These are phyloP conservation scores for Anniella stebbinsi DNA, from an alignment of 2,797 vertebrate species.

Conservation along the genomic window DNA sequence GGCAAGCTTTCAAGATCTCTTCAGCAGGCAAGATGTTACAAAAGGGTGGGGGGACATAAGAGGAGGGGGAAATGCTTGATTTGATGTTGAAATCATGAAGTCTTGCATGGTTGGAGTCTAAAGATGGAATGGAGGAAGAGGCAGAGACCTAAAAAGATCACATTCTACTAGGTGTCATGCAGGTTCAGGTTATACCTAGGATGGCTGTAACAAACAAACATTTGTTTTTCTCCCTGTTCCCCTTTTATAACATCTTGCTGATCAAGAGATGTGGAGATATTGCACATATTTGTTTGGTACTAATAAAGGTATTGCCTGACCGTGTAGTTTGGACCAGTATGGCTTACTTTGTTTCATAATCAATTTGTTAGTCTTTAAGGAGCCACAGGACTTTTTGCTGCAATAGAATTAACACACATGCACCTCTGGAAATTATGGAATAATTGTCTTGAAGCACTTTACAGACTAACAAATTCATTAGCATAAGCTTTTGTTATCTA, in stretches of 20 bases:
- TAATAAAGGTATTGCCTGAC: not conserved
- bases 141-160: not conserved
- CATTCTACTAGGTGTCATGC: not conserved
- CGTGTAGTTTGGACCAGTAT: not conserved
- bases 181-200: not conserved
- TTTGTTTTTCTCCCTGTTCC: too few species aligned
- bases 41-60: not conserved
- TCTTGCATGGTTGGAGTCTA: not conserved
- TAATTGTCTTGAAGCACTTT: not conserved
- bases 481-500: not conserved
- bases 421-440: not conserved
- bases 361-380: not conserved
- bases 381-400: not conserved
- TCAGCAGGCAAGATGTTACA: not conserved
- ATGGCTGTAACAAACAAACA: not conserved
- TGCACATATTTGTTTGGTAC: not conserved
- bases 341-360: not conserved
- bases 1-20: not conserved
- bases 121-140: not conserved
- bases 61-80: not conserved
- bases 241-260: not conserved
- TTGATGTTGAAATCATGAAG: not conserved
- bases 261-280: not conserved
- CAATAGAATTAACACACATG: not conserved
- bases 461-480: not conserved